Percentiles rank a stretch among this genome's conserved stretches.
Evolutionary conservation across 1,140 invertebrate species (phyloP).

Genomic region (Hetaerina americana): DNA sequence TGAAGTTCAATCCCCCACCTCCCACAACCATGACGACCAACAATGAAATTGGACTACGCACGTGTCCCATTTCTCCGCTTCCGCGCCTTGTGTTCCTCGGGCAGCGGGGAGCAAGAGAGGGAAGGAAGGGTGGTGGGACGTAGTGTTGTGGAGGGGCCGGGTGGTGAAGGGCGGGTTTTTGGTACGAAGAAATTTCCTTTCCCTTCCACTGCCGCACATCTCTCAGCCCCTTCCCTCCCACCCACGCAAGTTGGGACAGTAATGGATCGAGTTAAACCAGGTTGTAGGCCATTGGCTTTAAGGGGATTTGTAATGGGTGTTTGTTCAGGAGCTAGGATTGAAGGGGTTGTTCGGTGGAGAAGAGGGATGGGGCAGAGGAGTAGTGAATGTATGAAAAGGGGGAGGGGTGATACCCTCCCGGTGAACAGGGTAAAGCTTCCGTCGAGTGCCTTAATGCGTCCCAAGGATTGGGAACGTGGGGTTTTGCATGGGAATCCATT

Average conservation of each 20-base stretch:
- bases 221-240: not conserved
- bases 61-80: too few species aligned
- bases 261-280: not conserved
- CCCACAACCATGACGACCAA: too few species aligned
- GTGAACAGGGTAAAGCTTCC: not conserved
- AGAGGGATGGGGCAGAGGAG: not conserved
- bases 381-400: not conserved
- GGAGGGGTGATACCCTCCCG: not conserved
- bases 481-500: too few species aligned
- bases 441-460: not conserved
- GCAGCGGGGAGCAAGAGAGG: too few species aligned
- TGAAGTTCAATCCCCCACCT: too few species aligned
- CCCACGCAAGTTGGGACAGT: not conserved
- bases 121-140: not conserved
- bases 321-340: too few species aligned
- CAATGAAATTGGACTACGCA: too few species aligned
- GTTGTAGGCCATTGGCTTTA: not conserved
- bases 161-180: not conserved
- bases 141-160: not conserved
- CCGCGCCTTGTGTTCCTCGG: not conserved
- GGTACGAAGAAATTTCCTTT: not conserved
- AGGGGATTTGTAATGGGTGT: not conserved
- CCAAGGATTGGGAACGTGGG: not conserved
- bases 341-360: not conserved
- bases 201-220: not conserved